Evolutionary conservation across 2,113 vertebrate species (phyloP).

Genomic region (Stegostoma tigrinum): DNA sequence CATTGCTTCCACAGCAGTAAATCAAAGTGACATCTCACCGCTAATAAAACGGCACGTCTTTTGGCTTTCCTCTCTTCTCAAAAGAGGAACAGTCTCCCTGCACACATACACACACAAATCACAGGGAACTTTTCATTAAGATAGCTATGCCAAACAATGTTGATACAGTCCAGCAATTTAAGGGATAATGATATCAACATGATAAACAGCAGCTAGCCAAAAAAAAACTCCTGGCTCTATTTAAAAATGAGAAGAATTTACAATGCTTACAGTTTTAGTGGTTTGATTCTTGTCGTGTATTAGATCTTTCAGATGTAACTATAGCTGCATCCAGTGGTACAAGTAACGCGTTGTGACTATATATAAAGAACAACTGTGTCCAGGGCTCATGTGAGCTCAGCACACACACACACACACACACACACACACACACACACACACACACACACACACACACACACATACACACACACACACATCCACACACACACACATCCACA

Average conservation of each 20-base stretch:
- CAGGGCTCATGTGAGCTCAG: background rate
- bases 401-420: background rate
- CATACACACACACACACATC: background rate
- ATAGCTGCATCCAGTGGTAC: background rate
- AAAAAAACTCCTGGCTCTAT: background rate
- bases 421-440: background rate
- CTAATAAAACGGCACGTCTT: background rate
- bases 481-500: background rate
- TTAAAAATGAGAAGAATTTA: background rate
- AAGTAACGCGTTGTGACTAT: background rate
- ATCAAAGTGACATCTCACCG: background rate
- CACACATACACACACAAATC: background rate
- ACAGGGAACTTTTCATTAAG: background rate
- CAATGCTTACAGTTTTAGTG: background rate
- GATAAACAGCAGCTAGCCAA: background rate
- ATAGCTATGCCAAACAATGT: background rate
- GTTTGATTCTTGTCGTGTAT: background rate
- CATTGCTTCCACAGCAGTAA: background rate
- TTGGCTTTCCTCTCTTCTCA: background rate
- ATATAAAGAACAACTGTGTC: background rate
- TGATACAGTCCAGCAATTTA: background rate
- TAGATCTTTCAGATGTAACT: background rate
- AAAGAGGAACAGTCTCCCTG: background rate
- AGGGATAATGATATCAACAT: background rate
- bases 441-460: no score